Percentiles rank a stretch among this genome's conserved stretches.
phyloP scores from a whole-genome alignment of 2,888 invertebrate genomes.

The Geophilus truncorum region DNA sequence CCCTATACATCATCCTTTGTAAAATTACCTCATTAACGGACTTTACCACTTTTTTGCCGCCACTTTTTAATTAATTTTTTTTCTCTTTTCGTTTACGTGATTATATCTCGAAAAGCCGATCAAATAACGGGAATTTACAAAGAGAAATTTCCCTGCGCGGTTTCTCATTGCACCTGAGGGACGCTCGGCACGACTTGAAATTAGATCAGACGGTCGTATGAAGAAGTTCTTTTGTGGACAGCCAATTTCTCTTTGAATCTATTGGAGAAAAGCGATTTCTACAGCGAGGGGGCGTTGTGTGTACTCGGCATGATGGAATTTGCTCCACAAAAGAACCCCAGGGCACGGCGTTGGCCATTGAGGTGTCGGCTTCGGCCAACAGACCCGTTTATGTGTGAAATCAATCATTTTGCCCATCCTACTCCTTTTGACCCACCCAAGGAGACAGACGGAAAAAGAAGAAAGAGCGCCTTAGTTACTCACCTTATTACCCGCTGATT shows the following conservation, averaged over 20 bases:
- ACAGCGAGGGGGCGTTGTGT: not conserved
- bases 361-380: constrained; percentile 3
- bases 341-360: constrained; percentile 1
- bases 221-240: not conserved
- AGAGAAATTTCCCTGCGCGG: not conserved
- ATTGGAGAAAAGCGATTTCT: not conserved
- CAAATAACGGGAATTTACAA: not conserved
- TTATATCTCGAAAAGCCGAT: not conserved
- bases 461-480: not conserved
- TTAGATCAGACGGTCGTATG: not conserved
- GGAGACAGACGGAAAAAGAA: too few relatives aligned
- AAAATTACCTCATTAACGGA: constrained; percentile 1
- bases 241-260: not conserved
- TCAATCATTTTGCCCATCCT: constrained; percentile 4
- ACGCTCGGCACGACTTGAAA: not conserved
- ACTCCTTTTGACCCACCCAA: not conserved
- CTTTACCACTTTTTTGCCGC: not conserved
- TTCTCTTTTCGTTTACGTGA: not conserved
- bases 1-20: not conserved
- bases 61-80: not conserved
- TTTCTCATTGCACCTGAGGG: not conserved
- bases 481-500: not conserved
- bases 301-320: constrained; percentile 2
- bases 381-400: not conserved
- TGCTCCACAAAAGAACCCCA: constrained; percentile 7